These are phyloP conservation scores for Microhierax caerulescens DNA, from an alignment of 2,797 vertebrate genomes.

Conservation along the genomic window DNA sequence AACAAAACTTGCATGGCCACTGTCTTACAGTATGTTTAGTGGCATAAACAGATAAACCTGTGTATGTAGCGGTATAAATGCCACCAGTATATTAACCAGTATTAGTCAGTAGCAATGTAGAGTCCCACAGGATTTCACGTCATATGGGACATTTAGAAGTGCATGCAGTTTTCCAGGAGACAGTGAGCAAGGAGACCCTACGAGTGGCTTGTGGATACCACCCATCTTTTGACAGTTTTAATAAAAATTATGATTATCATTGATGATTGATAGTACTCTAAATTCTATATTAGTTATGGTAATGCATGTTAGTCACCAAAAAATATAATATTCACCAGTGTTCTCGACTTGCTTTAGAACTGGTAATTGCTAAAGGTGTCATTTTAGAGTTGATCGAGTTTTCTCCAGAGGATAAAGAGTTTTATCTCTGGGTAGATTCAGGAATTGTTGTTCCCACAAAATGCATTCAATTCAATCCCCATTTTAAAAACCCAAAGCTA, in stretches of 20 bases:
- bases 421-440: not conserved
- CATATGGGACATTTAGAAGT: not conserved
- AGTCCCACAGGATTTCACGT: not conserved
- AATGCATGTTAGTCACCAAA: not conserved
- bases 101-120: not conserved
- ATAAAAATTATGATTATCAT: not conserved
- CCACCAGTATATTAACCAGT: not conserved
- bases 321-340: not conserved
- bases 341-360: not conserved
- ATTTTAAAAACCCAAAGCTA: not conserved
- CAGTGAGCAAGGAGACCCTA: not conserved
- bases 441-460: not conserved
- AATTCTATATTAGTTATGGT: not conserved
- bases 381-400: not conserved
- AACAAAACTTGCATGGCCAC: not conserved
- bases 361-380: not conserved
- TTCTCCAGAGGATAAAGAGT: not conserved
- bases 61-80: not conserved
- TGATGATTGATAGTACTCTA: not conserved
- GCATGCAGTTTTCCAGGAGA: not conserved
- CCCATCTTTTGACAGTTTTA: not conserved
- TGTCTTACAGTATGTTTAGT: not conserved
- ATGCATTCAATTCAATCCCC: not conserved
- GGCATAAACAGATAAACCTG: not conserved
- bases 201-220: not conserved